Evolutionary conservation across 2,888 invertebrate genomes (phyloP).

Genomic region (Balanococcus diminutus): DNA sequence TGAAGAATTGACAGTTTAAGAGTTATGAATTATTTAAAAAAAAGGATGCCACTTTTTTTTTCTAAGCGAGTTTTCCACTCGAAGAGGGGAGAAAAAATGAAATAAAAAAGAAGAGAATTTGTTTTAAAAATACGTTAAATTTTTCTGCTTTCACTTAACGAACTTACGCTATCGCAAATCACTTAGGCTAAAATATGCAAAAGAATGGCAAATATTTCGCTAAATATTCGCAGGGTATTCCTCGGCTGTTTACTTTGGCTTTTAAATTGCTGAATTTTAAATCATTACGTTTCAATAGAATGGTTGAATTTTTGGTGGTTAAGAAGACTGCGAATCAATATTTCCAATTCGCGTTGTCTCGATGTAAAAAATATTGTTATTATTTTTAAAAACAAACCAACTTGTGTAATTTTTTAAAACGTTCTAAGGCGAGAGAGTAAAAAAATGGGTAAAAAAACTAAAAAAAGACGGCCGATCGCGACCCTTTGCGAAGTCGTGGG

Average conservation of each 20-base stretch:
- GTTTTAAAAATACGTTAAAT: neutral
- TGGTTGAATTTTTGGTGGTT: neutral
- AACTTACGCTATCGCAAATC: conserved; percentile 5
- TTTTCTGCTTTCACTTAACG: neutral
- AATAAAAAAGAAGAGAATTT: neutral
- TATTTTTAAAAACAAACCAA: neutral
- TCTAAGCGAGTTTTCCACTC: neutral
- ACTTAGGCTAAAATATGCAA: conserved; percentile 1
- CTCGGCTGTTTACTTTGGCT: neutral
- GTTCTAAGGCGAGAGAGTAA: no score
- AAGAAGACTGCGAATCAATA: neutral
- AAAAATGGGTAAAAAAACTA: neutral
- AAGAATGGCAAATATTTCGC: conserved; percentile 5
- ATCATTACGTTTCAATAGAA: neutral
- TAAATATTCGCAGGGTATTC: conserved; percentile 1
- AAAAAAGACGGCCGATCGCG: neutral
- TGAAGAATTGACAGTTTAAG: neutral
- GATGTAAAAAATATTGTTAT: neutral
- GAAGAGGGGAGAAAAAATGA: neutral
- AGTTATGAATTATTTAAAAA: conserved; percentile 4
- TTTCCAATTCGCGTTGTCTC: neutral
- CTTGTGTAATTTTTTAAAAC: neutral
- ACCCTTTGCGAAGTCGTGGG: neutral
- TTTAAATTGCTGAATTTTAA: conserved; percentile 11
- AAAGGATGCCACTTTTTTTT: neutral